Conservation (phyloP, 2,888 invertebrate genomes). For the Cylindroiulus punctatus region DNA sequence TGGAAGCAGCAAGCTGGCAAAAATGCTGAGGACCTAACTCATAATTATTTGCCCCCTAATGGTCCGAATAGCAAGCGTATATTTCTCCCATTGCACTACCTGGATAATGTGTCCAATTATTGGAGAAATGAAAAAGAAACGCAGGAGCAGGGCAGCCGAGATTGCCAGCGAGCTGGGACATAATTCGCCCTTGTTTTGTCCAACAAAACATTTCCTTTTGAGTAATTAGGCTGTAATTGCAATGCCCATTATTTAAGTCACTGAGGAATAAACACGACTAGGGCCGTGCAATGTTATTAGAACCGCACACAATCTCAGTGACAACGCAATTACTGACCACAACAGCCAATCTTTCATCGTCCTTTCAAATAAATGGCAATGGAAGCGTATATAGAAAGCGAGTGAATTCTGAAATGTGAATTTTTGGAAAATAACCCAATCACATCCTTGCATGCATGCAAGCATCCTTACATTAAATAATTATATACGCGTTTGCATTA, state of each 20-base stretch:
- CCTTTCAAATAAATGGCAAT: no score
- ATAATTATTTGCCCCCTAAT: not conserved
- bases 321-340: not conserved
- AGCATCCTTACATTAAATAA: no score
- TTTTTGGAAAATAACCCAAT: not conserved
- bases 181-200: not conserved
- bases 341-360: not conserved
- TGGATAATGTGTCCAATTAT: not conserved
- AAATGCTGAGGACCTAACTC: not conserved
- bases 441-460: no score
- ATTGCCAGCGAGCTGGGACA: not conserved
- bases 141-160: not conserved
- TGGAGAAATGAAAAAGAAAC: not conserved
- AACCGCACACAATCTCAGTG: not conserved
- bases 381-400: no score
- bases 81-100: not conserved
- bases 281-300: not conserved
- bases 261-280: not conserved
- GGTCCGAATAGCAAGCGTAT: not conserved
- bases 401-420: not conserved
- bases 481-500: no score
- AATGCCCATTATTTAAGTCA: constrained; percentile 2
- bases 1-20: no score
- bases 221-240: not conserved
- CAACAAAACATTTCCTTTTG: not conserved